A percentile compares a stretch with the other conserved stretches of the same genome.
phyloP scores from a whole-genome alignment of 64 coral and sea anemone genomes.

The Porites australiensis region DNA sequence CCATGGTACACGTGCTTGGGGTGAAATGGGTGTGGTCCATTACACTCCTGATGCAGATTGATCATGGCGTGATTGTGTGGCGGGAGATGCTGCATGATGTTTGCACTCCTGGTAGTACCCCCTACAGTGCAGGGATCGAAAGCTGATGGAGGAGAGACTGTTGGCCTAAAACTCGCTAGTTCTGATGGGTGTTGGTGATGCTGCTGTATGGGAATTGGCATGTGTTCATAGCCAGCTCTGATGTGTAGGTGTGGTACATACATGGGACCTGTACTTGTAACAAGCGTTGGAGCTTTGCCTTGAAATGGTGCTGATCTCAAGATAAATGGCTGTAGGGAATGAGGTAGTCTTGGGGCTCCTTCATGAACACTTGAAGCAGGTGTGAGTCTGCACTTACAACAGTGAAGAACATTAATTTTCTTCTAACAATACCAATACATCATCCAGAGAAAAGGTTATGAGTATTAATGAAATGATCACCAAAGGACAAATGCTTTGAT shows the following conservation, averaged over 20 bases:
- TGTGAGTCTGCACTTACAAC: slow-evolving; percentile 3
- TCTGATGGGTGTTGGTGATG: neutral
- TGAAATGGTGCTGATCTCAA: slow-evolving; percentile 44
- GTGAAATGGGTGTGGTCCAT: slow-evolving; percentile 21
- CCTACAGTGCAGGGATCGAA: slow-evolving; percentile 11
- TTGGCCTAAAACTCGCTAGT: neutral
- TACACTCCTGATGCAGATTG: slow-evolving; percentile 20
- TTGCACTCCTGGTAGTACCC: neutral
- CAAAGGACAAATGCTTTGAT: too few species aligned
- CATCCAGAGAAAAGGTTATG: too few species aligned
- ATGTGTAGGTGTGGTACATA: slow-evolving; percentile 57
- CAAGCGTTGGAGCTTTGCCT: slow-evolving; percentile 22
- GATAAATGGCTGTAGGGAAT: slow-evolving; percentile 39
- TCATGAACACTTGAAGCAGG: slow-evolving; percentile 17
- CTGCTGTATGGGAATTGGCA: slow-evolving; percentile 35
- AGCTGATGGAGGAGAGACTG: slow-evolving; percentile 43
- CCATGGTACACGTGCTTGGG: slow-evolving; percentile 27
- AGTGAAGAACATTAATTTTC: too few species aligned
- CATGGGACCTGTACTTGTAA: slow-evolving; percentile 46
- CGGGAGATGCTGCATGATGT: slow-evolving; percentile 30
- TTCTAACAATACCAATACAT: too few species aligned
- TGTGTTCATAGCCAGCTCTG: slow-evolving; percentile 38
- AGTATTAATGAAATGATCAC: too few species aligned
- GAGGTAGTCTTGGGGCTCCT: slow-evolving; percentile 21
- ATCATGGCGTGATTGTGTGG: neutral